Percentiles rank a stretch among this genome's conserved stretches.
Evolutionary conservation across 2,113 vertebrate genomes (phyloP).

Genomic region (Peucedramus taeniatus): DNA sequence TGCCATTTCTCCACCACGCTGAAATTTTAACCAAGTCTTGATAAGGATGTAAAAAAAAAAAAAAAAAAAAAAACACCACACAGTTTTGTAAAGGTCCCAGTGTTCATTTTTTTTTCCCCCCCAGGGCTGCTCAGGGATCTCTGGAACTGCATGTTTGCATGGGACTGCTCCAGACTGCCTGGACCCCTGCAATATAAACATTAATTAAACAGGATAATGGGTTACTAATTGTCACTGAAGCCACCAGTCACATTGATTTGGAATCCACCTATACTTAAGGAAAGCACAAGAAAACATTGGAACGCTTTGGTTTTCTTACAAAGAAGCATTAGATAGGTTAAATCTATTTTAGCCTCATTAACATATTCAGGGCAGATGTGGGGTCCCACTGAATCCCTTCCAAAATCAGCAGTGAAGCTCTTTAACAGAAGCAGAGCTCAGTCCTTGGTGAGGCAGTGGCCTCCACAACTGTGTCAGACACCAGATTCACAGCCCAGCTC

Average conservation of each 20-base stretch:
- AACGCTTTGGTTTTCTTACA: background rate
- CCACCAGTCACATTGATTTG: background rate
- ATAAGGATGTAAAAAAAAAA: background rate
- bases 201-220: background rate
- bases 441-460: background rate
- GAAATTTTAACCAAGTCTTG: background rate
- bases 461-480: background rate
- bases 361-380: background rate
- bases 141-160: accelerated
- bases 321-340: background rate
- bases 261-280: background rate
- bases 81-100: background rate
- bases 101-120: background rate
- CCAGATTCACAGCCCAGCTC: background rate
- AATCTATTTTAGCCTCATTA: background rate
- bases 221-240: background rate
- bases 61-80: too few species aligned
- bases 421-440: background rate
- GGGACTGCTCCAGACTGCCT: background rate
- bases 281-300: background rate
- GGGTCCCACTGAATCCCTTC: background rate
- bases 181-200: background rate
- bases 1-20: background rate
- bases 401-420: background rate
- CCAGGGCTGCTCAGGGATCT: background rate